Evolutionary conservation across 2,888 invertebrate species (phyloP).

Genomic region (Eledone cirrhosa): DNA sequence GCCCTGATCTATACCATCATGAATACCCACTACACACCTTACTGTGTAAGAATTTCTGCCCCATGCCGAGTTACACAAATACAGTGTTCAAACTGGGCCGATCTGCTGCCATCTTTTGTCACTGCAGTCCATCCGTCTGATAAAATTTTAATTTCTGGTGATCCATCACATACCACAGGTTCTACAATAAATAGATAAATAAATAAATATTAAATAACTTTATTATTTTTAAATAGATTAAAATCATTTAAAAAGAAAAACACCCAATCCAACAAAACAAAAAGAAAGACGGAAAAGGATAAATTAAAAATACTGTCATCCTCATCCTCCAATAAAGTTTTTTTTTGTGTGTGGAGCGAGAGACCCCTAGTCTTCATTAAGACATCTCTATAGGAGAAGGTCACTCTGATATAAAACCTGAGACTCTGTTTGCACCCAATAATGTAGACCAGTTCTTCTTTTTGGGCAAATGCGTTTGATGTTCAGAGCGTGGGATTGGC

Average conservation of each 20-base stretch:
- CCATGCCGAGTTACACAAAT: slow-evolving; percentile 83
- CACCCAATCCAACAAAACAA: neutral
- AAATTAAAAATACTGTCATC: too few species aligned
- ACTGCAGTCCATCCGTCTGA: slow-evolving; percentile 91
- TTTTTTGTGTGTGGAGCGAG: too few species aligned
- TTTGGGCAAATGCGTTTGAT: too few species aligned
- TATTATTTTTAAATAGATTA: neutral
- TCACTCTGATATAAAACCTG: too few species aligned
- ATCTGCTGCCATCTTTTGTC: slow-evolving; percentile 81
- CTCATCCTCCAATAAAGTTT: too few species aligned
- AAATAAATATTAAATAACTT: neutral
- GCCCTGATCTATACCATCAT: too few species aligned
- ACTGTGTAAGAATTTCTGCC: slow-evolving; percentile 79
- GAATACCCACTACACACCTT: too few species aligned
- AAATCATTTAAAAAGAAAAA: slow-evolving; percentile 3
- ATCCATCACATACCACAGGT: slow-evolving; percentile 80
- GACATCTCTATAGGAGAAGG: too few species aligned
- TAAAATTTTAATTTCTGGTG: slow-evolving; percentile 68
- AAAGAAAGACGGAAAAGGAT: neutral
- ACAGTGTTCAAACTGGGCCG: slow-evolving; percentile 93
- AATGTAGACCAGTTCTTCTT: too few species aligned
- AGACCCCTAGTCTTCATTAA: too few species aligned
- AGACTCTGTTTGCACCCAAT: too few species aligned
- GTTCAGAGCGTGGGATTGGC: too few species aligned
- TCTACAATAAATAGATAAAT: slow-evolving; percentile 71